A percentile compares a stretch with the other conserved stretches of the same genome.
Conservation (phyloP, 92 coral and sea anemone genomes). For the Parazoanthus atlanticus region DNA sequence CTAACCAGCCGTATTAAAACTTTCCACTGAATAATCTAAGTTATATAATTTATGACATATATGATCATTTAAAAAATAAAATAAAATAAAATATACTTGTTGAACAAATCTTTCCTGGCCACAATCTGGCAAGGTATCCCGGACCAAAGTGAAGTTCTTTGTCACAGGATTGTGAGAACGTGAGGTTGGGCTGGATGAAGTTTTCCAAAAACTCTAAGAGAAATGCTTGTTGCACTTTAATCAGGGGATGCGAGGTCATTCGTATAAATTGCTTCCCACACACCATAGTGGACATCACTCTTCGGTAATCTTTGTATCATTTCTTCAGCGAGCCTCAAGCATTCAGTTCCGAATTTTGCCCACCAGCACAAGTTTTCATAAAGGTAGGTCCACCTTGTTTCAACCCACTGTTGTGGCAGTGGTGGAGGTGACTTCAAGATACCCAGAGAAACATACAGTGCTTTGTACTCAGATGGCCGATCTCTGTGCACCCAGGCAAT, state of each 20-base stretch:
- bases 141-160: too few relatives aligned
- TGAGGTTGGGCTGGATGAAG: too few relatives aligned
- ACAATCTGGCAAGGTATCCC: too few relatives aligned
- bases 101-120: too few relatives aligned
- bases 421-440: neutral
- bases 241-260: neutral
- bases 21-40: too few relatives aligned
- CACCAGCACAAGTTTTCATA: neutral
- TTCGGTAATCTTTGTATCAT: neutral
- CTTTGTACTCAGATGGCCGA: neutral
- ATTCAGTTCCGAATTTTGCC: neutral
- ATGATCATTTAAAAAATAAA: too few relatives aligned
- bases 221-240: neutral
- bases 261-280: neutral
- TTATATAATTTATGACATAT: too few relatives aligned
- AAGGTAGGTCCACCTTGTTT: neutral
- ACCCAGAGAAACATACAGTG: neutral
- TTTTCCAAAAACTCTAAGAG: too few relatives aligned
- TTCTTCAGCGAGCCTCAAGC: neutral
- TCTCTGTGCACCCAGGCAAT: slow-evolving; percentile 10
- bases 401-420: slow-evolving; percentile 5
- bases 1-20: too few relatives aligned
- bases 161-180: too few relatives aligned
- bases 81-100: too few relatives aligned
- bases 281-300: neutral